Percentiles rank a stretch among this genome's conserved stretches.
Evolutionary conservation across 2,113 vertebrate genomes (phyloP).

Genomic region (Cyanoderma ruficeps): DNA sequence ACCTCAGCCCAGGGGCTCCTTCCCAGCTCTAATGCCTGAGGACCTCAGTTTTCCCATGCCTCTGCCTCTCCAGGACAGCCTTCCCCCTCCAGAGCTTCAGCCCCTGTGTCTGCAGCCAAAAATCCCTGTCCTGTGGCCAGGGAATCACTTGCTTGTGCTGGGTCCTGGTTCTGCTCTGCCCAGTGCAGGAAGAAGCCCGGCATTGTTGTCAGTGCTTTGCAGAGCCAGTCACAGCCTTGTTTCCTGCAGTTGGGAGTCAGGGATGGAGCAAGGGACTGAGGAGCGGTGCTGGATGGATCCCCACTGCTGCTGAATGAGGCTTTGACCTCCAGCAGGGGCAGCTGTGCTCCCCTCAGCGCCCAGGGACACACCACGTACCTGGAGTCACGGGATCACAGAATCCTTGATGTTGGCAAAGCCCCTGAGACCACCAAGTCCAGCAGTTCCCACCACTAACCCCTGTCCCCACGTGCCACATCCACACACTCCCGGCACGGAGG

Average conservation of each 20-base stretch:
- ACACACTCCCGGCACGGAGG: accelerated
- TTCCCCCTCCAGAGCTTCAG: not conserved
- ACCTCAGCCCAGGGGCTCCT: not conserved
- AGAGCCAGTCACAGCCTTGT: slow-evolving; percentile 35
- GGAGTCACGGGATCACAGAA: accelerated
- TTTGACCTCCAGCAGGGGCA: not conserved
- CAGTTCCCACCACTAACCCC: not conserved
- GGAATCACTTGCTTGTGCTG: not conserved
- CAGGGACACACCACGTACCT: accelerated
- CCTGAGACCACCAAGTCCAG: not conserved
- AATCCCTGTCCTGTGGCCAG: not conserved
- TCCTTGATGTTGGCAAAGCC: not conserved
- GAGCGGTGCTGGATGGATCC: accelerated
- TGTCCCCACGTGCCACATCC: not conserved
- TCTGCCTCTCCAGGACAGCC: not conserved
- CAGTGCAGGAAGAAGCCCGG: not conserved
- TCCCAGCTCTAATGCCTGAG: not conserved
- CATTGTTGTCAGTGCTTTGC: slow-evolving; percentile 32
- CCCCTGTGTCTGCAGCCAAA: not conserved
- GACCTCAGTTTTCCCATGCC: accelerated
- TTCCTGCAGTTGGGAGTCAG: not conserved
- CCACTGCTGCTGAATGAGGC: not conserved
- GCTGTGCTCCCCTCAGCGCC: not conserved
- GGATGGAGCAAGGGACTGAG: not conserved
- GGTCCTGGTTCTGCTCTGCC: not conserved